A percentile compares a stretch with the other conserved stretches of the same genome.
phyloP scores from a whole-genome alignment of 2,888 invertebrate species.

The Clitarchus hookeri region DNA sequence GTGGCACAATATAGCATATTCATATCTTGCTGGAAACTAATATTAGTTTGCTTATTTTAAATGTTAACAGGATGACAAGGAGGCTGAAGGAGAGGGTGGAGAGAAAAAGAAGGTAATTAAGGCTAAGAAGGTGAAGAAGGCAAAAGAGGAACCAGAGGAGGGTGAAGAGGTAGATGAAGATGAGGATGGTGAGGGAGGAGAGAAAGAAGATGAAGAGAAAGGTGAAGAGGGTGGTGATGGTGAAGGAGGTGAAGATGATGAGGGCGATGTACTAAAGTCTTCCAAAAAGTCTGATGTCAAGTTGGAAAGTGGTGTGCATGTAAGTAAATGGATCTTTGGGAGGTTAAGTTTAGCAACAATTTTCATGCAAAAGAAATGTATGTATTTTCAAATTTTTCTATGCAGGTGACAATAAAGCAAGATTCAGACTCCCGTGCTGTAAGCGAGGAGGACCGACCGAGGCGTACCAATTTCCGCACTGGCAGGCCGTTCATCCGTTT shows the following conservation, averaged over 20 bases:
- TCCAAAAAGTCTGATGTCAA: conserved; percentile 35
- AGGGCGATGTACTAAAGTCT: conserved; percentile 8
- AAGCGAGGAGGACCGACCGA: conserved; percentile 37
- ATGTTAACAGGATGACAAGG: conserved; percentile 25
- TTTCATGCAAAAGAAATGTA: background rate
- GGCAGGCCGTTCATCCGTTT: conserved; percentile 66
- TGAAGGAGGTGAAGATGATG: conserved; percentile 8
- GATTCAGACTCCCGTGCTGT: conserved; percentile 43
- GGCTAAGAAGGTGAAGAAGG: conserved; percentile 33
- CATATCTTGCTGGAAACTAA: too few species aligned
- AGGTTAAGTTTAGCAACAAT: background rate
- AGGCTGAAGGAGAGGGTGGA: conserved; percentile 36
- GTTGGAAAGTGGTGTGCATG: conserved; percentile 35
- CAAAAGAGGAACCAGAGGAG: conserved; percentile 24
- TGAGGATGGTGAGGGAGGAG: conserved; percentile 32
- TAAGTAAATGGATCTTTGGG: conserved; percentile 20
- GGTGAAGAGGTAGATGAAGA: conserved; percentile 32
- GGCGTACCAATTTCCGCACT: conserved; percentile 23
- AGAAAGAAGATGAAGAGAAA: conserved; percentile 38
- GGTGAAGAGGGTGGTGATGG: conserved; percentile 35
- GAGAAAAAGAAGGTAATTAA: conserved; percentile 38
- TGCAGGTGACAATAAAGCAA: conserved; percentile 42
- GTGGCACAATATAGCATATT: too few species aligned
- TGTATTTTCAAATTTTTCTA: background rate
- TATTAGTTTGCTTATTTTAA: background rate